phyloP scores from a whole-genome alignment of 1,140 invertebrate species.

The Hydropsyche tenuis region DNA sequence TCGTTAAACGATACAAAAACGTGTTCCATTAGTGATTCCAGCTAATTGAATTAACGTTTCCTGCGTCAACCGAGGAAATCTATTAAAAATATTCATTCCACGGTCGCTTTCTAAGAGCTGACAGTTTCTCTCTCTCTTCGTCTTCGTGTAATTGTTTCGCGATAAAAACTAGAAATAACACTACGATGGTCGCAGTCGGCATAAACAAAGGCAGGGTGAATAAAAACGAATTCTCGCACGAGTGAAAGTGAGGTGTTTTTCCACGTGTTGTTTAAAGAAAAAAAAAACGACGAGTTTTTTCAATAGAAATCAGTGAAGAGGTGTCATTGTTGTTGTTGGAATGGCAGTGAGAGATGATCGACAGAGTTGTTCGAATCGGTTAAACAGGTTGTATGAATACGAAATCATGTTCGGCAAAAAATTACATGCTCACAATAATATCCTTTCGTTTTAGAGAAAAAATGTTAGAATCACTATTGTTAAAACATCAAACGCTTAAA shows the following conservation, averaged over 20 bases:
- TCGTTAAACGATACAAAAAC: background rate
- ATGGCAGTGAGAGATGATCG: background rate
- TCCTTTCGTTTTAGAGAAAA: too few species aligned
- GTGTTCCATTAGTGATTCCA: slow-evolving; percentile 3
- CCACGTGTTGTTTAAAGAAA: slow-evolving; percentile 13
- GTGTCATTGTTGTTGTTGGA: background rate
- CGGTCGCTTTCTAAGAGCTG: slow-evolving; percentile 6
- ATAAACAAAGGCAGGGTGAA: background rate
- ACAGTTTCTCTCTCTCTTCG: background rate
- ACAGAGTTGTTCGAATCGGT: background rate
- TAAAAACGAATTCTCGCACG: background rate
- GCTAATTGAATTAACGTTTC: slow-evolving; percentile 16
- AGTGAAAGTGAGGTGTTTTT: slow-evolving; percentile 13
- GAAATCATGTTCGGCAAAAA: background rate
- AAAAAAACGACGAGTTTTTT: background rate
- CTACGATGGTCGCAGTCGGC: background rate
- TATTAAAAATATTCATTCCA: slow-evolving; percentile 12
- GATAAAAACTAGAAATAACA: slow-evolving; percentile 17
- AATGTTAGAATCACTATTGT: too few species aligned
- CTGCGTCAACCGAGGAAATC: slow-evolving; percentile 1
- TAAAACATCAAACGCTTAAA: too few species aligned
- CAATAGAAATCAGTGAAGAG: slow-evolving; percentile 6
- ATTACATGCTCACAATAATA: background rate
- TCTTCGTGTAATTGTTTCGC: slow-evolving; percentile 8
- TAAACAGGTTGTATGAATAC: slow-evolving; percentile 8